These are phyloP conservation scores for Ammospiza caudacuta DNA, from an alignment of 2,113 vertebrate genomes.

Conservation along the genomic window DNA sequence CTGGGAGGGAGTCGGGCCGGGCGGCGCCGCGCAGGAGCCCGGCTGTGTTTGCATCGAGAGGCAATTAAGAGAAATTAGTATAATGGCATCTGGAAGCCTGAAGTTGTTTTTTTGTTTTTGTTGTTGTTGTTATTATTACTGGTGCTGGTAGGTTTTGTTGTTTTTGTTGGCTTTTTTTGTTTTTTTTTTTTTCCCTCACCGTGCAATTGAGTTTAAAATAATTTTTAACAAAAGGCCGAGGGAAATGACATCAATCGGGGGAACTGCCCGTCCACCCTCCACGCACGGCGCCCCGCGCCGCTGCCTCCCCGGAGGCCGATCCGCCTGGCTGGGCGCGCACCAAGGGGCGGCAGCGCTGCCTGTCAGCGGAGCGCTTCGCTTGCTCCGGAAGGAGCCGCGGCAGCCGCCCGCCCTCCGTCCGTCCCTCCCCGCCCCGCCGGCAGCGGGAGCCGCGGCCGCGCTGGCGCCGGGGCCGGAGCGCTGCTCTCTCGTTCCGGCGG, in stretches of 20 bases:
- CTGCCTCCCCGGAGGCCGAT: not conserved
- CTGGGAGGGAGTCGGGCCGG: not conserved
- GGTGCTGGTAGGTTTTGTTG: not conserved
- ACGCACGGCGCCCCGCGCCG: not conserved
- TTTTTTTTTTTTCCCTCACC: not conserved
- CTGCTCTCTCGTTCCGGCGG: not conserved
- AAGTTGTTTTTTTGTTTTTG: not conserved
- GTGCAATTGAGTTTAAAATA: slow-evolving; percentile 35
- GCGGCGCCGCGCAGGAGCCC: not conserved
- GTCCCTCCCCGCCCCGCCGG: not conserved
- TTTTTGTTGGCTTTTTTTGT: not conserved
- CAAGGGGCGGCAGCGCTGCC: not conserved
- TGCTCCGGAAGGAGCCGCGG: not conserved
- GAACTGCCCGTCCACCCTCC: not conserved
- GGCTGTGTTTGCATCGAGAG: not conserved
- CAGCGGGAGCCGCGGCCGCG: not conserved
- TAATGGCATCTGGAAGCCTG: not conserved
- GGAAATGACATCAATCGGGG: slow-evolving; percentile 15
- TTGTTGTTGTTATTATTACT: not conserved
- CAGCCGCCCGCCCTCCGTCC: not conserved
- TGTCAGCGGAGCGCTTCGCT: not conserved
- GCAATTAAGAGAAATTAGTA: not conserved
- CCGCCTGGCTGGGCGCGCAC: not conserved
- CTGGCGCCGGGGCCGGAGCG: not conserved
- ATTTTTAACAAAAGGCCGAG: slow-evolving; percentile 28